Percentiles rank a stretch among this genome's conserved stretches.
phyloP scores from a whole-genome alignment of 92 coral and sea anemone genomes.

The Paramuricea clavata region DNA sequence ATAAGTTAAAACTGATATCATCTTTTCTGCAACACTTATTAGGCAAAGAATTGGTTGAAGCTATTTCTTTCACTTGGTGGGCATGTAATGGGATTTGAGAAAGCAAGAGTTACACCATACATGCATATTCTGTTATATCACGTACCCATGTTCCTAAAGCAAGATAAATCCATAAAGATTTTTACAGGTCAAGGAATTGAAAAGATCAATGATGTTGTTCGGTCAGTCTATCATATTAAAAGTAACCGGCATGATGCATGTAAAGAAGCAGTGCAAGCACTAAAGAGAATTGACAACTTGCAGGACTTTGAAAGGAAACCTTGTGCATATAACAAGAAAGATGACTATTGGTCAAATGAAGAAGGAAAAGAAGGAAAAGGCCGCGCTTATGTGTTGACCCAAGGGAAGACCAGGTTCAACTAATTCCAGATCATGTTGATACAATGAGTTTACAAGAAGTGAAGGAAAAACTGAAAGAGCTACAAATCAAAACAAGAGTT shows the following conservation, averaged over 20 bases:
- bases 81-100: slow-evolving; percentile 32
- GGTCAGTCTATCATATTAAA: slow-evolving; percentile 49
- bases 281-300: slow-evolving; percentile 63
- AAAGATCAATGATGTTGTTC: slow-evolving; percentile 57
- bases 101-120: slow-evolving; percentile 54
- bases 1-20: neutral
- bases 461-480: slow-evolving; percentile 14
- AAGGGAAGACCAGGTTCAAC: slow-evolving; percentile 39
- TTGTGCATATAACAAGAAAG: slow-evolving; percentile 39
- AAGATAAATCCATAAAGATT: slow-evolving; percentile 22
- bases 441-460: slow-evolving; percentile 20
- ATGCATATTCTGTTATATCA: slow-evolving; percentile 61
- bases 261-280: slow-evolving; percentile 62
- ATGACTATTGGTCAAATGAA: slow-evolving; percentile 58
- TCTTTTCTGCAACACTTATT: neutral
- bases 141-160: slow-evolving; percentile 37
- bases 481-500: slow-evolving; percentile 19
- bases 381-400: slow-evolving; percentile 52
- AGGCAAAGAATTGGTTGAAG: slow-evolving; percentile 43
- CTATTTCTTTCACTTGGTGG: slow-evolving; percentile 40
- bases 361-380: slow-evolving; percentile 56
- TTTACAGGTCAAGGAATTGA: slow-evolving; percentile 72
- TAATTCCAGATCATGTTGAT: slow-evolving; percentile 15
- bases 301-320: slow-evolving; percentile 61
- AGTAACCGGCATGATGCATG: slow-evolving; percentile 70